Conservation (phyloP, 2,888 invertebrate species). For the Stegana nigrithorax region DNA sequence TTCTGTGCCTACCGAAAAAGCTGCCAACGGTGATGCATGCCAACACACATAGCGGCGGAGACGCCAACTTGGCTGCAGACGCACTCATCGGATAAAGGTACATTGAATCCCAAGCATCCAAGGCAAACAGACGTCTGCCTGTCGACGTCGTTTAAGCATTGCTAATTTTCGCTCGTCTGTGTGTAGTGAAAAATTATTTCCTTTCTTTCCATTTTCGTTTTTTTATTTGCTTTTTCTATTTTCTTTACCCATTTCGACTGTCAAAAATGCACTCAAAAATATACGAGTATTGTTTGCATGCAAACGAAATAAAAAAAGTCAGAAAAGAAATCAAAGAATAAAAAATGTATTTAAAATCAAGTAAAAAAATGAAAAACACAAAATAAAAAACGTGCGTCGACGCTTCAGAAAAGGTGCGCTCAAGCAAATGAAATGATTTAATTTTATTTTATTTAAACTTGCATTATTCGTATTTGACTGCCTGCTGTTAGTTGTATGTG, state of each 20-base stretch:
- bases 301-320: background rate
- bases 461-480: too few species aligned
- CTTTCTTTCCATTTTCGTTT: too few species aligned
- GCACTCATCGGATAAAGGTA: too few species aligned
- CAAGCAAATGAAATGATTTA: conserved; percentile 55
- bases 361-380: background rate
- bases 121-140: background rate
- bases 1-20: conserved; percentile 34
- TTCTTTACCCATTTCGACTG: conserved; percentile 20
- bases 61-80: conserved; percentile 47
- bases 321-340: background rate
- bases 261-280: conserved; percentile 21
- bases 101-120: too few species aligned
- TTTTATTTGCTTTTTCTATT: background rate
- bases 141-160: too few species aligned
- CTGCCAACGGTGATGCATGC: conserved; percentile 40
- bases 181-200: too few species aligned
- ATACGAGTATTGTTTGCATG: conserved; percentile 2
- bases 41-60: too few species aligned
- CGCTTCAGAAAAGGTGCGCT: conserved; percentile 48
- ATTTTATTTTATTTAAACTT: conserved; percentile 34
- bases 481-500: too few species aligned
- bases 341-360: too few species aligned
- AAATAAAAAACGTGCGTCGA: conserved; percentile 15
- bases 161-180: conserved; percentile 18